Evolutionary conservation across 64 coral and sea anemone species (phyloP), one percentile per base, ranked within the genome.

Genomic region (Hydrozoanthus tunicans): DNA sequence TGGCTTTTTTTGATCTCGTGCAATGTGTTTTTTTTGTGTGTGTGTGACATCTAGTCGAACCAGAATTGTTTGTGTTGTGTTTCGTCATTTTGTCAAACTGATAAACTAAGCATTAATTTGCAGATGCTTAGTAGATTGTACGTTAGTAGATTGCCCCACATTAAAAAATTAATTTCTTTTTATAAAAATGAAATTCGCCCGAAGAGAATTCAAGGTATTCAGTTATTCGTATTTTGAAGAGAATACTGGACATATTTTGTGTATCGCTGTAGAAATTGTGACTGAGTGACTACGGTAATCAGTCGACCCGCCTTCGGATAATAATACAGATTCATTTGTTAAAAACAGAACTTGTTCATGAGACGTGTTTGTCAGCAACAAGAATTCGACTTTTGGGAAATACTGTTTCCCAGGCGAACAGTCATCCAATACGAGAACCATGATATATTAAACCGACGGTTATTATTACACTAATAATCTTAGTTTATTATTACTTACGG

Each of bases 211-310:
- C 69, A 88, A 9, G 53, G 56, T 25, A 75, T 75, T 60, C 25
- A 88, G 84, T 54, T 88, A 88, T 43, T 75, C 84, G 32, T 88
- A 88, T 88, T 86, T 88, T 88, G 69, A n/a, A 88, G 61, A 73
- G 68, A 88, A 66, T 62, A 73, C 9, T 73, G 9, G 55, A 88
- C 73, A 20, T 74, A 88, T 74, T 88, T 88, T 88, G 67, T 59
- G 26, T 88, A 88, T 88, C 3, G n/a, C 7, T 58, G 54, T 61
- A 54, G n/a, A 88, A 73, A 75, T 73, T 54, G 55, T 82, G 32
- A 43, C 32, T 43, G 32, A 43, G 32, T 43, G 2, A 43, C 32
- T 0, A 43, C 32, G 32, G 32, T 43, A 56, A 67, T 74, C n/a
- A 32, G 43, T 13, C 74, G 59, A 59, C 27, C 68, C 57, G 53